Percentiles rank a stretch among this genome's conserved stretches.
Conservation (phyloP, 1,140 invertebrate species). For the Microplitis mediator region DNA sequence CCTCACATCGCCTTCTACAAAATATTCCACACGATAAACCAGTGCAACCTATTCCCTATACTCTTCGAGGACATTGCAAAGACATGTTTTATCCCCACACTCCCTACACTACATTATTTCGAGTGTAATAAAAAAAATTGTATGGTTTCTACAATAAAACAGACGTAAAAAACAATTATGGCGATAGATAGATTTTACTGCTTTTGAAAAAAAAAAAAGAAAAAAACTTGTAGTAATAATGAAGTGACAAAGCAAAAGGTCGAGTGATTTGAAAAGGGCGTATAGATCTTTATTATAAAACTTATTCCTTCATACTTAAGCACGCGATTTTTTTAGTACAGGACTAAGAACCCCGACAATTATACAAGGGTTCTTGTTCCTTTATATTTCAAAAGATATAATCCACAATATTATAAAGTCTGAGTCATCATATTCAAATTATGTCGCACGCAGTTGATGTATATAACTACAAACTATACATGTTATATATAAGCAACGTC, state of each 20-base stretch:
- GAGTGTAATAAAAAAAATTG: neutral
- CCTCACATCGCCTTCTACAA: slow-evolving; percentile 24
- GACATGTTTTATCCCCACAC: slow-evolving; percentile 18
- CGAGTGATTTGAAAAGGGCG: neutral
- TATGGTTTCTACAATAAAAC: neutral
- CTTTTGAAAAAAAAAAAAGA: neutral
- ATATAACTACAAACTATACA: neutral
- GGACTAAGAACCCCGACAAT: slow-evolving; percentile 24
- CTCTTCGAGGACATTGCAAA: neutral
- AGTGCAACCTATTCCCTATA: neutral
- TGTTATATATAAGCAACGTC: neutral
- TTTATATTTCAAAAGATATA: neutral
- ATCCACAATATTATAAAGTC: slow-evolving; percentile 22
- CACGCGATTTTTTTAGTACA: slow-evolving; percentile 38
- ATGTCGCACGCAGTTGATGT: slow-evolving; percentile 10
- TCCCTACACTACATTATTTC: neutral
- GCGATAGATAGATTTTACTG: neutral
- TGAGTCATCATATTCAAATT: slow-evolving; percentile 23
- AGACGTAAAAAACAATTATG: too few relatives aligned
- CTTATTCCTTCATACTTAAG: slow-evolving; percentile 25
- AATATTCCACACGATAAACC: slow-evolving; percentile 27
- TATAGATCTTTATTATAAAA: slow-evolving; percentile 22
- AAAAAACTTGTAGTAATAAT: neutral
- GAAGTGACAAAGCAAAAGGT: neutral
- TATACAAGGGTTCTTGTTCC: neutral